phyloP scores from a whole-genome alignment of 1,140 invertebrate species.

The Pemphigus obesinymphae region DNA sequence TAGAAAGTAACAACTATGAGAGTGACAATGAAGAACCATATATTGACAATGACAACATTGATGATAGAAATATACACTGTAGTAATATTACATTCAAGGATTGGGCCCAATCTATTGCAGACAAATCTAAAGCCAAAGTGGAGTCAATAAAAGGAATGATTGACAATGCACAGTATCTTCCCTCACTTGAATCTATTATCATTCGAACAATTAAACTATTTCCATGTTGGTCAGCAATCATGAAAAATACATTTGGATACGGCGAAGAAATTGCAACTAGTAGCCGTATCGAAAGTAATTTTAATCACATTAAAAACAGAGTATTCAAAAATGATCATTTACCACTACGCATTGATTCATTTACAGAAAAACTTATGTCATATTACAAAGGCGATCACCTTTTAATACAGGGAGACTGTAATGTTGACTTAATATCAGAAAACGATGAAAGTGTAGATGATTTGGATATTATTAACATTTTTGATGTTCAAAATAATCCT shows the following conservation, averaged over 20 bases:
- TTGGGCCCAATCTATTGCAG: not conserved
- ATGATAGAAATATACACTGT: not conserved
- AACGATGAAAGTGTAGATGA: too few relatives aligned
- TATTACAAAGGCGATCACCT: not conserved
- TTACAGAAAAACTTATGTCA: not conserved
- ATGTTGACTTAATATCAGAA: not conserved
- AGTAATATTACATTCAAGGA: not conserved
- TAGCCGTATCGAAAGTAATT: not conserved
- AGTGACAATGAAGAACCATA: not conserved
- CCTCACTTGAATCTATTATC: not conserved
- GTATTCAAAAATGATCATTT: not conserved
- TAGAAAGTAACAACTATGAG: not conserved
- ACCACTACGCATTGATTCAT: not conserved
- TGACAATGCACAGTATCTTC: not conserved
- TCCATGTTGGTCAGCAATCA: not conserved
- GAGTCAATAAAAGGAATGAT: not conserved
- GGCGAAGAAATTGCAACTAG: not conserved
- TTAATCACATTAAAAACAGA: not conserved
- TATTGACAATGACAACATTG: not conserved
- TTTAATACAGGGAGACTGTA: not conserved
- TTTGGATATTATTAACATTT: not conserved
- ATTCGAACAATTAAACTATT: not conserved
- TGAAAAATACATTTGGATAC: not conserved
- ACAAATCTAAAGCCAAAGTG: not conserved
- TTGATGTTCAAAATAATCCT: not conserved